Evolutionary conservation across 1,140 invertebrate genomes (phyloP).

Genomic region (Drosophila carrolli): DNA sequence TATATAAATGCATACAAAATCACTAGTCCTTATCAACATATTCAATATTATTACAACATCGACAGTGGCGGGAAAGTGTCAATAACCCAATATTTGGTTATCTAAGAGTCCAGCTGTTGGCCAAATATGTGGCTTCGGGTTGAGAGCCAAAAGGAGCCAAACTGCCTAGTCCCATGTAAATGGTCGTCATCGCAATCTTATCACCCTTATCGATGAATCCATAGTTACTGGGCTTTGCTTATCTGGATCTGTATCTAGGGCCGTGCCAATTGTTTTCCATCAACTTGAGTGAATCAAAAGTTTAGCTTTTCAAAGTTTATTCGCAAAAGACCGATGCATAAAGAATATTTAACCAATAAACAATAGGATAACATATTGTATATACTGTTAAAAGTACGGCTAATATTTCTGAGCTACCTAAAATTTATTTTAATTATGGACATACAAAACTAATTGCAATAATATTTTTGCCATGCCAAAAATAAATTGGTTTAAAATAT

Average conservation of each 20-base stretch:
- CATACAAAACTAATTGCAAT: no score
- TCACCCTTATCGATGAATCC: conserved; percentile 34
- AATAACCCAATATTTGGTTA: conserved; percentile 11
- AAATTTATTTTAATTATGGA: no score
- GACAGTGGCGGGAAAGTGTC: conserved; percentile 1
- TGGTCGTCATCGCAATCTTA: conserved; percentile 29
- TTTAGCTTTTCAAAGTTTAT: neutral
- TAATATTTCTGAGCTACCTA: neutral
- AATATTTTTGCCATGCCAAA: no score
- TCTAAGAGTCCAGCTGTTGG: neutral
- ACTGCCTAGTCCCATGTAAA: conserved; percentile 17
- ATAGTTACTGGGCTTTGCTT: conserved; percentile 23
- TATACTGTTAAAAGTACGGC: no score
- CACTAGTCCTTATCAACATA: no score
- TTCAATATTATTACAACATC: no score
- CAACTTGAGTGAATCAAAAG: conserved; percentile 1
- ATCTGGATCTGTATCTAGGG: conserved; percentile 27
- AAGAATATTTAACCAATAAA: neutral
- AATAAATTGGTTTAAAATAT: neutral
- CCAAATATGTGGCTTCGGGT: neutral
- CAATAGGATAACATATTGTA: neutral
- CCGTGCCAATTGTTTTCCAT: conserved; percentile 24
- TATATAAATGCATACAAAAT: no score
- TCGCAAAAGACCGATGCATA: neutral
- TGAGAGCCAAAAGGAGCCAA: neutral